Base-by-base conservation (phyloP, 2,797 vertebrate species). In the Coccyzus lansbergi region DNA sequence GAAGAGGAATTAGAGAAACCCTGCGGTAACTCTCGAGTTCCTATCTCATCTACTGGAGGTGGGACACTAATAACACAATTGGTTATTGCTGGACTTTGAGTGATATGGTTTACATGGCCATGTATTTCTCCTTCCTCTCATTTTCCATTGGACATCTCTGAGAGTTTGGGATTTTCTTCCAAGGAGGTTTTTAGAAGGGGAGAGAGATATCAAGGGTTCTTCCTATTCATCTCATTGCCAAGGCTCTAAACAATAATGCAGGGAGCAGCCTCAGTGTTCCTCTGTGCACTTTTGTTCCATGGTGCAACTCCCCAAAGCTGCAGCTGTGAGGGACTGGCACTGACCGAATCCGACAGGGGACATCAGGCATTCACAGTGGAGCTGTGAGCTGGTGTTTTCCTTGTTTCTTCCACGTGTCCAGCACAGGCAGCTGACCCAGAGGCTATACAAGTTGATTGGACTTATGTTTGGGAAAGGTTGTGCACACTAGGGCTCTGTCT, bases 401-500 rank as follows among this genome's bases (percentile, higher is more conserved):
- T 78, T 36, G 31, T 75, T 71, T 53, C 68, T 64, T 20, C 7
- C 6, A 1, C 53, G 75, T 13, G 34, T 56, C 53, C n/a, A 20
- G 85, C 76, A 58, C 18, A 42, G 52, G 51, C 89, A 92, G 85
- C 88, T 77, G 68, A 80, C 55, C 80, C 81, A 64, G 53, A 10
- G 64, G 11, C n/a, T 42, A 49, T 0, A 1, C 40, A 11, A 59
- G 18, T 10, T 95, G 90, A 90, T 88, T 85, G 87, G 65, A 29
- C 84, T 72, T 93, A 93, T 95, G 72, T 85, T 78, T 38, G 76
- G 86, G 72, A 95, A 95, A 83, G 88, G 84, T 89, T 6, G 25
- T 83, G 46, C 64, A 33, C 71, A 17, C 38, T 83, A 88, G 68
- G 38, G 55, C 88, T 81, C 60, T 87, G 90, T 78, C 83, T 83